Evolutionary conservation across 2,113 vertebrate genomes (phyloP), one percentile per base, ranked within the genome.

Genomic region (Caranx ignobilis): DNA sequence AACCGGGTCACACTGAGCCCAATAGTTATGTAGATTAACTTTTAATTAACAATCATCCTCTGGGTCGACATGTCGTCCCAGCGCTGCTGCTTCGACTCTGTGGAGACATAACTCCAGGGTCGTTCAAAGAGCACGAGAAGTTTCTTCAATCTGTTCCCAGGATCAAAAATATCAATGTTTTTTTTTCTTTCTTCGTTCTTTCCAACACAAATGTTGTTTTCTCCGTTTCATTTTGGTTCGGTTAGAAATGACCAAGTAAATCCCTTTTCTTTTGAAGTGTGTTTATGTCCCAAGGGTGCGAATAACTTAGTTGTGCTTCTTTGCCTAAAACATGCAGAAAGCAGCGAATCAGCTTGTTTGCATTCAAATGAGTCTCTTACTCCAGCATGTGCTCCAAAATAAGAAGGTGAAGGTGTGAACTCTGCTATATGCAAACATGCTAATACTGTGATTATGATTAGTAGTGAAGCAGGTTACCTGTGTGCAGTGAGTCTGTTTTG

Each of bases 261-360:
- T 85, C 79, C 57, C 37, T 85, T 81, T 77, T 71, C 84, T 84
- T 90, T 87, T 92, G 88, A 93, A 88, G 88, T 91, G 48, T 91
- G 81, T 84, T 89, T 79, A 77, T 75, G 73, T 87, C 88, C 86
- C 67, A 72, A 19, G 82, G 88, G 84, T 59, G 80, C 71, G 86
- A 90, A 89, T 79, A 83, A 85, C 88, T 90, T 84, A 75, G 63
- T 76, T 88, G 76, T 90, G 67, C 71, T 85, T 85, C 71, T 84
- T 83, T 85, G 52, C 75, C 81, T 75, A 83, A 90, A 90, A 85
- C 73, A 76, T 86, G 85, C 82, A 91, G 72, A 88, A 90, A 88
- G 82, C 74, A 86, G 86, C 80, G 84, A 91, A 76, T 90, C 84
- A 89, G 91, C 87, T 87, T 86, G 77, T 87, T 89, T 87, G 86